Percentiles rank a stretch among this genome's conserved stretches.
Evolutionary conservation across 2,113 vertebrate genomes (phyloP).

Genomic region (Indri indri): DNA sequence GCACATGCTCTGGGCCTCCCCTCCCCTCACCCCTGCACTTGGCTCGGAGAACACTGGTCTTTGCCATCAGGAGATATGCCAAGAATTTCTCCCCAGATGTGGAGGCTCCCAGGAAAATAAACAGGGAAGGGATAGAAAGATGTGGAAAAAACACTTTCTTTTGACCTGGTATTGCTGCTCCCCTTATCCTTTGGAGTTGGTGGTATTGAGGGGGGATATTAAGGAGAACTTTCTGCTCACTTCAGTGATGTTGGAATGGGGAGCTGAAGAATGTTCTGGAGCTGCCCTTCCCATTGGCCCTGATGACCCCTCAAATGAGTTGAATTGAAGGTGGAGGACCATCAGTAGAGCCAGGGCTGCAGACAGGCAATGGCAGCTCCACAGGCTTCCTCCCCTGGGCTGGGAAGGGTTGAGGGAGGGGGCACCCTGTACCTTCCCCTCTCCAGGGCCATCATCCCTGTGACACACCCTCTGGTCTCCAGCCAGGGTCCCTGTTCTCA

Average conservation of each 20-base stretch:
- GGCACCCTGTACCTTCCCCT: background rate
- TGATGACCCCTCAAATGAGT: background rate
- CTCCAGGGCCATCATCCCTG: background rate
- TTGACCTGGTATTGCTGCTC: background rate
- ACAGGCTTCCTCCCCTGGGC: fast-evolving
- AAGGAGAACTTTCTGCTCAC: background rate
- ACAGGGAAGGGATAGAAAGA: background rate
- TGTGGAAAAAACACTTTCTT: constrained; percentile 8
- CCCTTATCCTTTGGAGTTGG: background rate
- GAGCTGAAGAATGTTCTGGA: background rate
- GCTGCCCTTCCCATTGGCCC: background rate
- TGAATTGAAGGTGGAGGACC: background rate
- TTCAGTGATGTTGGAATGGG: background rate
- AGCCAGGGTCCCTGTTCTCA: background rate
- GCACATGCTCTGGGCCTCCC: background rate
- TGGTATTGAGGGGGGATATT: background rate
- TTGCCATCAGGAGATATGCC: constrained; percentile 11
- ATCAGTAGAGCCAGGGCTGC: background rate
- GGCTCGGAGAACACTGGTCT: background rate
- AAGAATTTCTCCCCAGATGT: constrained; percentile 64
- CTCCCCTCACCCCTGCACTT: background rate
- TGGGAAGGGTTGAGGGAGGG: background rate
- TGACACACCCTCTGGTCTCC: background rate
- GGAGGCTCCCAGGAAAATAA: constrained; percentile 48
- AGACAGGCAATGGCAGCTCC: background rate